These are phyloP conservation scores for Aphodius granarius DNA, from an alignment of 2,888 invertebrate genomes.

Conservation along the genomic window DNA sequence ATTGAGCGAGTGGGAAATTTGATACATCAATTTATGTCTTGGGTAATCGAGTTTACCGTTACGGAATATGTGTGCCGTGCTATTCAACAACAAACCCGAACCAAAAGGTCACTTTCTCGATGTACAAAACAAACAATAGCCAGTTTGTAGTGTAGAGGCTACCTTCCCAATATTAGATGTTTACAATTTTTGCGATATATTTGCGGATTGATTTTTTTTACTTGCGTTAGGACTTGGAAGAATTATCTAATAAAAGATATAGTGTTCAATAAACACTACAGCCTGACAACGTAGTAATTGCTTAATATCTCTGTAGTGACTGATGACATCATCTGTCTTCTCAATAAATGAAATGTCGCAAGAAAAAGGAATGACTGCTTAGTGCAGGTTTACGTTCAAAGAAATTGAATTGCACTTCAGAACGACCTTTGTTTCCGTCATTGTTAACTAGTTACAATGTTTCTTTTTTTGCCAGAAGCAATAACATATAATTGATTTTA, in stretches of 20 bases:
- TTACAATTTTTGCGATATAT: too few relatives aligned
- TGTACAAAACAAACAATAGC: background rate
- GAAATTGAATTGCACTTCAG: background rate
- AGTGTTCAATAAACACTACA: background rate
- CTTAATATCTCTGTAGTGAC: background rate
- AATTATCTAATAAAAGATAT: background rate
- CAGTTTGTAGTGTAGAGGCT: too few relatives aligned
- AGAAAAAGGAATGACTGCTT: background rate
- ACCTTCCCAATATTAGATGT: too few relatives aligned
- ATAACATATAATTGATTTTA: too few relatives aligned
- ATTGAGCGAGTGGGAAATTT: background rate
- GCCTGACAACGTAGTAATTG: background rate
- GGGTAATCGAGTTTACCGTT: background rate
- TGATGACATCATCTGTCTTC: background rate
- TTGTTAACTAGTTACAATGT: background rate
- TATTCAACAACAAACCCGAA: background rate
- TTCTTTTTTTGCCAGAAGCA: background rate
- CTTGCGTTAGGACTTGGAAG: background rate
- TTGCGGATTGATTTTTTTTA: background rate
- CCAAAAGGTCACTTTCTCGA: background rate
- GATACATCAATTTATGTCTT: background rate
- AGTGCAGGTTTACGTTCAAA: background rate
- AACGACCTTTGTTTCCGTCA: background rate
- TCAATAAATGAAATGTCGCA: background rate
- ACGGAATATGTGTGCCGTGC: background rate